Conservation (phyloP, 2,797 vertebrate genomes). For the Knipowitschia caucasica region DNA sequence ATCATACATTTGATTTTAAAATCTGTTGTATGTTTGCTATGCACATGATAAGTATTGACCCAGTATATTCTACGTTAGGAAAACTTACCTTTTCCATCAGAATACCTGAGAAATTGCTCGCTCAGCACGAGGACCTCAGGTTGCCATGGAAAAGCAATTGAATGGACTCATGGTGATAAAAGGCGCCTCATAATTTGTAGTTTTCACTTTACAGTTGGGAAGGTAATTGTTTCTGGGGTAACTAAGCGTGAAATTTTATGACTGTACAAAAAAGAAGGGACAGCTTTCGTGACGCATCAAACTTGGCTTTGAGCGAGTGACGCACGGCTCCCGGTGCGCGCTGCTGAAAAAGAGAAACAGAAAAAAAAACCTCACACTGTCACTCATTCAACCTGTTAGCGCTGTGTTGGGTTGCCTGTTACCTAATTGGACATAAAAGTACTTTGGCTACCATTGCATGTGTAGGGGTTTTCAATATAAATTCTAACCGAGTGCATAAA, state of each 20-base stretch:
- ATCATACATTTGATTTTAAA: not conserved
- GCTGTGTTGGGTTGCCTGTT: not conserved
- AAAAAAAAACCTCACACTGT: slow-evolving; percentile 10
- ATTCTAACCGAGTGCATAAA: slow-evolving; percentile 17
- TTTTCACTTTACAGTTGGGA: slow-evolving; percentile 1
- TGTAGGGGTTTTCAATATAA: slow-evolving; percentile 42
- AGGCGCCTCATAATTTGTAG: slow-evolving; percentile 5
- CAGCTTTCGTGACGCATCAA: slow-evolving; percentile 3
- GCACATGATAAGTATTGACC: not conserved
- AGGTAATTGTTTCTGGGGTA: not conserved
- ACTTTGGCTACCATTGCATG: slow-evolving; percentile 25
- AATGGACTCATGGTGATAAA: slow-evolving; percentile 6
- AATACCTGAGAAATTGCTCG: not conserved
- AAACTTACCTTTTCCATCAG: not conserved
- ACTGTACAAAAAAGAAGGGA: not conserved
- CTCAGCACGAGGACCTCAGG: slow-evolving; percentile 4
- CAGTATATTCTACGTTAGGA: not conserved
- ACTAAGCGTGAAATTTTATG: slow-evolving; percentile 5
- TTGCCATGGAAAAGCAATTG: slow-evolving; percentile 8
- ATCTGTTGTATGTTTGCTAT: not conserved
- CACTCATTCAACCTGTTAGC: slow-evolving; percentile 29
- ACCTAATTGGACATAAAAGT: slow-evolving; percentile 46
- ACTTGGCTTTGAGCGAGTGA: slow-evolving; percentile 2
- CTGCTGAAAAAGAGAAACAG: not conserved
- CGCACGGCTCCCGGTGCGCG: not conserved